Conservation (phyloP, 2,888 invertebrate genomes). For the Xestobium rufovillosum region DNA sequence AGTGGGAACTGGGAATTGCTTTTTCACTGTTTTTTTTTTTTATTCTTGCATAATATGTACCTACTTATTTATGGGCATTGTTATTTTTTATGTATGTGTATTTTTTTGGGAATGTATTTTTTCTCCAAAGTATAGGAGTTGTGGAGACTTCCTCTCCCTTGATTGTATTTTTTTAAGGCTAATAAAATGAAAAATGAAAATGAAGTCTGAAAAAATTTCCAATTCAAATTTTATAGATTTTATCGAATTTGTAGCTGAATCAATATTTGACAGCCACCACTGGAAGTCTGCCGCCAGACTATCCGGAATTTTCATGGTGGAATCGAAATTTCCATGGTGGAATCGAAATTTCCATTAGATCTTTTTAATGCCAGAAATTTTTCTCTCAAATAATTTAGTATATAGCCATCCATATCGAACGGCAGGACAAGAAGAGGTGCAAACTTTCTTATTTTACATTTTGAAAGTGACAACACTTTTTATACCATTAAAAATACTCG, state of each 20-base stretch:
- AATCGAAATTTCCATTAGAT: slow-evolving; percentile 17
- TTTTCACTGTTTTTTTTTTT: too few relatives aligned
- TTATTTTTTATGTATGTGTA: too few relatives aligned
- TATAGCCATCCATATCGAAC: slow-evolving; percentile 23
- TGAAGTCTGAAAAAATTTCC: slow-evolving; percentile 25
- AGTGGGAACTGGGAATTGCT: too few relatives aligned
- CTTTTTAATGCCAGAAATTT: slow-evolving; percentile 19
- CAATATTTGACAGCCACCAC: slow-evolving; percentile 24
- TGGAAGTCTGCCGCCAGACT: slow-evolving; percentile 18
- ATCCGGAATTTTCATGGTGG: slow-evolving; percentile 9
- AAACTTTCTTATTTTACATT: slow-evolving; percentile 22
- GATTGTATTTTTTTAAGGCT: too few relatives aligned
- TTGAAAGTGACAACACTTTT: neutral
- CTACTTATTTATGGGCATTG: too few relatives aligned
- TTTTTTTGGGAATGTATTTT: too few relatives aligned
- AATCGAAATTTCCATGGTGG: slow-evolving; percentile 14
- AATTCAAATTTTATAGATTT: slow-evolving; percentile 7
- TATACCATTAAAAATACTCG: slow-evolving; percentile 5
- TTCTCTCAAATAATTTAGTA: too few relatives aligned
- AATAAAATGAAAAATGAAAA: slow-evolving; percentile 28
- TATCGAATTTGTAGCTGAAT: slow-evolving; percentile 15
- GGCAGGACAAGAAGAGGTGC: slow-evolving; percentile 24
- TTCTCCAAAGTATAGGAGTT: too few relatives aligned
- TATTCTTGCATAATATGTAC: too few relatives aligned
- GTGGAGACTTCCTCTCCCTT: too few relatives aligned